phyloP scores from a whole-genome alignment of 2,113 vertebrate species.

The Leiothrix lutea region DNA sequence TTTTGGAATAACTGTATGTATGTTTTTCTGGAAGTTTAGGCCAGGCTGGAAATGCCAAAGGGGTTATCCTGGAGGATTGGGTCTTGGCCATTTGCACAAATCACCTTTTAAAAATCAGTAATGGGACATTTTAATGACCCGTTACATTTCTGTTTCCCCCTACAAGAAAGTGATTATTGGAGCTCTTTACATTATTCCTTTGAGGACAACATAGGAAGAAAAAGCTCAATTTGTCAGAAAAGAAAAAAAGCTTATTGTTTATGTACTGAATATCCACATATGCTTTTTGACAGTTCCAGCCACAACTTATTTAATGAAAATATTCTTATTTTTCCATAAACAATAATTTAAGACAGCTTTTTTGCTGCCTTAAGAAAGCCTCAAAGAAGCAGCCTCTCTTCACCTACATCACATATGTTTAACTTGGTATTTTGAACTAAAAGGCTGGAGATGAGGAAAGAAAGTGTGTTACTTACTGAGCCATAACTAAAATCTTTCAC shows the following conservation, averaged over 20 bases:
- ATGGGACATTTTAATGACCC: slow-evolving; percentile 19
- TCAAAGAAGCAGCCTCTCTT: neutral
- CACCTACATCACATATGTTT: neutral
- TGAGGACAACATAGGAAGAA: neutral
- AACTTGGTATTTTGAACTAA: neutral
- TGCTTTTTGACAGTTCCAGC: neutral
- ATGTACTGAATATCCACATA: neutral
- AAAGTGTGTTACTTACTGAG: neutral
- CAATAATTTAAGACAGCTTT: neutral
- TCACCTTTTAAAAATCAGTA: neutral
- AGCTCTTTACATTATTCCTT: neutral
- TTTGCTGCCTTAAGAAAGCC: neutral
- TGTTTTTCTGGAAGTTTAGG: neutral
- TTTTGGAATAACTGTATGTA: slow-evolving; percentile 8
- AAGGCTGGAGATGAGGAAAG: neutral
- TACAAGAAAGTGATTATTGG: neutral
- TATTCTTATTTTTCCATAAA: neutral
- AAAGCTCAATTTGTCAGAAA: neutral
- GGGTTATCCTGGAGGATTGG: neutral
- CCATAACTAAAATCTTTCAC: neutral
- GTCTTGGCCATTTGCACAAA: neutral
- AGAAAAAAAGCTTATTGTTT: neutral
- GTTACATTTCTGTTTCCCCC: neutral
- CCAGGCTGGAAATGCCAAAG: neutral
- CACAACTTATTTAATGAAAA: neutral